Evolutionary conservation across 2,797 vertebrate species (phyloP).

Genomic region (Mionectes olivaceus): DNA sequence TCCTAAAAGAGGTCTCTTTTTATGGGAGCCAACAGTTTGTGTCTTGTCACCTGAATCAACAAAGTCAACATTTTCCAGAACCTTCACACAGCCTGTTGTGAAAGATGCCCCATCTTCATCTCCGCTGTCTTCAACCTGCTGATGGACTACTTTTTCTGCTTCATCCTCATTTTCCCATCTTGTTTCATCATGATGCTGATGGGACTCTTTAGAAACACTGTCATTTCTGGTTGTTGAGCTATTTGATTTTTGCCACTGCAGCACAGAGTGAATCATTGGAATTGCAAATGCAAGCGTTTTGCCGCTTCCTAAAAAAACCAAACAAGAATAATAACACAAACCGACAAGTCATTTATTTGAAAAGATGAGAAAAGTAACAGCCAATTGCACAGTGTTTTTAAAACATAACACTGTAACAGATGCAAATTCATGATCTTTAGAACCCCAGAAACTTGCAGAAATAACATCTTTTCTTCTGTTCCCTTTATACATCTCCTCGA

Average conservation of each 20-base stretch:
- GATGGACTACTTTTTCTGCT: slow-evolving; percentile 6
- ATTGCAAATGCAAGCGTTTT: slow-evolving; percentile 97
- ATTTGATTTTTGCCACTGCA: slow-evolving; percentile 85
- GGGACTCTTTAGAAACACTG: not conserved
- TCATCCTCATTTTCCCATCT: slow-evolving; percentile 43
- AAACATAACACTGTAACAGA: not conserved
- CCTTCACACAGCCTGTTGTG: slow-evolving; percentile 69
- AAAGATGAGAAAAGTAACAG: slow-evolving; percentile 22
- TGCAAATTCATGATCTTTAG: not conserved
- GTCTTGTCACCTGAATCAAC: slow-evolving; percentile 29
- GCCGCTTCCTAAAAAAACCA: slow-evolving; percentile 87
- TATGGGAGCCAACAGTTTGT: not conserved
- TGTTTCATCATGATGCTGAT: slow-evolving; percentile 26
- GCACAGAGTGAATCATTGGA: slow-evolving; percentile 93
- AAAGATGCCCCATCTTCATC: slow-evolving; percentile 28
- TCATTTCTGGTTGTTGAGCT: not conserved
- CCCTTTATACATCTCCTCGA: not conserved
- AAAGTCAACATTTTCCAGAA: slow-evolving; percentile 68
- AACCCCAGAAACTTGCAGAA: not conserved
- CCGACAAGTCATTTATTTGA: not conserved
- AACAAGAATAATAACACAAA: slow-evolving; percentile 14
- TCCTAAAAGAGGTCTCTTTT: slow-evolving; percentile 86
- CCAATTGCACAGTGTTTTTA: not conserved
- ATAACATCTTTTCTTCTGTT: not conserved
- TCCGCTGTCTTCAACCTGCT: not conserved